Percentiles rank a stretch among this genome's conserved stretches.
These are phyloP conservation scores for Tetragonisca angustula DNA, from an alignment of 2,888 invertebrate genomes.

Conservation along the genomic window DNA sequence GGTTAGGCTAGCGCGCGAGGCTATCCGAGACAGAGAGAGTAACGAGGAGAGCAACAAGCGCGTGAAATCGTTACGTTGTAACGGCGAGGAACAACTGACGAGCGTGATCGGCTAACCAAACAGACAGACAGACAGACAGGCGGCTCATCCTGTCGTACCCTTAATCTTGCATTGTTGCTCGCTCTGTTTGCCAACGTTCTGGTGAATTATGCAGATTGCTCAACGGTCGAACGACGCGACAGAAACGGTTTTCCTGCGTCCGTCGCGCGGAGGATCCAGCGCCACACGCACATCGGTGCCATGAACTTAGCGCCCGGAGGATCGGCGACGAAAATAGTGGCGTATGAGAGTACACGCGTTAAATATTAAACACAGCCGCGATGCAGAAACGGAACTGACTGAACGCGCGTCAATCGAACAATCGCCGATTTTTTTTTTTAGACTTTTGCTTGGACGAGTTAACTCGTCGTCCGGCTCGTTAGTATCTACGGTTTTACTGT, in stretches of 20 bases:
- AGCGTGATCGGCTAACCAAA: neutral
- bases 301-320: slow-evolving; percentile 22
- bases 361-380: slow-evolving; percentile 58
- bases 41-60: neutral
- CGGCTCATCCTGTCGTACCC: slow-evolving; percentile 34
- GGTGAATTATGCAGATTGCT: slow-evolving; percentile 50
- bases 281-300: neutral
- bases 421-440: slow-evolving; percentile 26
- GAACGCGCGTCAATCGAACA: slow-evolving; percentile 37
- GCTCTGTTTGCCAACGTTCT: slow-evolving; percentile 43
- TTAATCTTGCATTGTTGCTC: slow-evolving; percentile 42
- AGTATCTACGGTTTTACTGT: neutral
- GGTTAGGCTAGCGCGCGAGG: neutral
- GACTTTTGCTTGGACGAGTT: neutral
- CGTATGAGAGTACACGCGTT: slow-evolving; percentile 27
- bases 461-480: neutral
- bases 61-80: slow-evolving; percentile 16
- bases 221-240: slow-evolving; percentile 42
- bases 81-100: neutral
- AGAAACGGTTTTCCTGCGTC: slow-evolving; percentile 45
- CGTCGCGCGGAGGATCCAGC: neutral
- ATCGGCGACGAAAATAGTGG: slow-evolving; percentile 51
- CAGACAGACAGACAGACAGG: neutral
- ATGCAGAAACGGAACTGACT: slow-evolving; percentile 37
- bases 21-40: neutral